Base-by-base conservation (phyloP, 2,113 vertebrate genomes). In the Peromyscus leucopus region DNA sequence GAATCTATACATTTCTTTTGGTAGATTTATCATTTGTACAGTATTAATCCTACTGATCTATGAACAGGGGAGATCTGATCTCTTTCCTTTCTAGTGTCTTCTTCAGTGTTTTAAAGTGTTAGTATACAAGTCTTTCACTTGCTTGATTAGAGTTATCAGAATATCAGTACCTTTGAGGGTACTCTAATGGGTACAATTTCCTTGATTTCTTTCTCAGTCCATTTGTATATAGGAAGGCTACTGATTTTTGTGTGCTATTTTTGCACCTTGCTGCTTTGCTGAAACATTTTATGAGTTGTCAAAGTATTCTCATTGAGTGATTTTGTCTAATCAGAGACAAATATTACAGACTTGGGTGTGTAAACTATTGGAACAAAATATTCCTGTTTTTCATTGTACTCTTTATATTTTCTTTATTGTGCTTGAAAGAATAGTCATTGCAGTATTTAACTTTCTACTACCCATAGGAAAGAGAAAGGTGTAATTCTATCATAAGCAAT, bases 361-460 rank as follows among this genome's bases (percentile, higher is more conserved):
- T 26, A 42, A 36, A 48, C 2, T 61, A 82, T 48, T 46, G 55
- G 72, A 95, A 78, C 7, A 79, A 74, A 85, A 91, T 42, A 76
- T 79, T 92, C 1, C 26, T 88, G 13, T 24, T 86, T 95, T 94
- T 89, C 65, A 89, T n/a, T 89, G 8, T 2, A 83, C 12, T 24
- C 24, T 96, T 95, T 86, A 21, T 10, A 72, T 9, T 13, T 93
- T 9, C 51, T 89, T 86, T 78, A 80, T 69, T 91, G 57, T 93
- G 36, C 26, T 95, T 69, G 55, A 7, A 36, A 92, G 15, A 94
- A 82, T 82, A 76, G 63, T 75, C 91, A 89, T 55, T 87, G 48
- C 42, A 59, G 10, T 72, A n/a, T 63, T 94, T 84, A 94, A 59
- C 75, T 95, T 96, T 97, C 72, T 46, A 90, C 93, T 95, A 93